Percentiles rank a stretch among this genome's conserved stretches.
Evolutionary conservation across 2,888 invertebrate species (phyloP).

Genomic region (Agrotis exclamationis): DNA sequence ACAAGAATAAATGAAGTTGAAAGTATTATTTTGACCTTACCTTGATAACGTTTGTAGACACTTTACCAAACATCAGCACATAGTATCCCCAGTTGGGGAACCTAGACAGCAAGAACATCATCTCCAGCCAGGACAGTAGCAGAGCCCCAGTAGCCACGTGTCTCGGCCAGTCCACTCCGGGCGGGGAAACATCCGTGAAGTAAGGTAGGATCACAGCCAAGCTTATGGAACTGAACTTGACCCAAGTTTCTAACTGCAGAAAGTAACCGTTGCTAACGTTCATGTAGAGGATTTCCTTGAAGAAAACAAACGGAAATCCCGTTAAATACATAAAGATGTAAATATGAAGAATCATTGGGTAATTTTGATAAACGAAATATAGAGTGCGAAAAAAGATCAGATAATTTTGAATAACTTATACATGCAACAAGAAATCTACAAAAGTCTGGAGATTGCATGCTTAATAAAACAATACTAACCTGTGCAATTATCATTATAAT

Average conservation of each 20-base stretch:
- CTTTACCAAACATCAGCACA: conserved; percentile 92
- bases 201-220: conserved; percentile 79
- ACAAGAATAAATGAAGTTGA: background rate
- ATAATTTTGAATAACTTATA: background rate
- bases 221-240: conserved; percentile 85
- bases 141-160: conserved; percentile 88
- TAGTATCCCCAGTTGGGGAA: conserved; percentile 91
- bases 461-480: conserved; percentile 38
- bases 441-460: background rate
- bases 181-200: background rate
- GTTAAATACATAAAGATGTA: background rate
- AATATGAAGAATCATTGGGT: background rate
- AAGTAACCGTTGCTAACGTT: conserved; percentile 84
- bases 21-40: conserved; percentile 68
- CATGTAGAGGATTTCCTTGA: conserved; percentile 87
- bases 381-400: too few species aligned
- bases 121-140: conserved; percentile 90
- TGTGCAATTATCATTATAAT: conserved; percentile 48
- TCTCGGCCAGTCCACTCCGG: conserved; percentile 78
- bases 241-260: conserved; percentile 88
- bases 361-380: background rate
- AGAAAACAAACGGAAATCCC: conserved; percentile 9
- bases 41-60: conserved; percentile 90
- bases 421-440: background rate
- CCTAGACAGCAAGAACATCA: conserved; percentile 90